A percentile compares a stretch with the other conserved stretches of the same genome.
These are phyloP conservation scores for Agrotis exclamationis DNA, from an alignment of 2,888 invertebrate genomes.

Conservation along the genomic window DNA sequence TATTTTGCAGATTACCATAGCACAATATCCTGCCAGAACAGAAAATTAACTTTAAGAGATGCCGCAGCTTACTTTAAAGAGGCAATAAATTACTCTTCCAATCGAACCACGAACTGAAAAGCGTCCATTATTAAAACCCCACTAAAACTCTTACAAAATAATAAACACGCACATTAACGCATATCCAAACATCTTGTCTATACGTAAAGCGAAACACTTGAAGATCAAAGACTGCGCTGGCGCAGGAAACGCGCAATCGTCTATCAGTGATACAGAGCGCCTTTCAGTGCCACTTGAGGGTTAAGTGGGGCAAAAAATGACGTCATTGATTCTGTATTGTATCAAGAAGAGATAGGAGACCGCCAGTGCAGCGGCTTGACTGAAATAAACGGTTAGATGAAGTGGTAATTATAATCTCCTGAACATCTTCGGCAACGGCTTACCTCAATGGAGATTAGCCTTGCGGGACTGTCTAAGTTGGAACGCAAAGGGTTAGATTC, in stretches of 20 bases:
- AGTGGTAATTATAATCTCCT: too few relatives aligned
- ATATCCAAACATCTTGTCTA: constrained; percentile 52
- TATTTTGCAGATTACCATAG: too few relatives aligned
- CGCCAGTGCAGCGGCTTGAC: neutral
- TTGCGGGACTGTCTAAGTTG: too few relatives aligned
- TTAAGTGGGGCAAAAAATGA: constrained; percentile 59
- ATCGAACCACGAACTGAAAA: constrained; percentile 20
- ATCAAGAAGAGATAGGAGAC: constrained; percentile 36
- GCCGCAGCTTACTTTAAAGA: neutral
- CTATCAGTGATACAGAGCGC: constrained; percentile 61
- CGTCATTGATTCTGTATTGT: constrained; percentile 58
- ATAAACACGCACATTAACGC: constrained; percentile 54
- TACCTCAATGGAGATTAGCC: too few relatives aligned
- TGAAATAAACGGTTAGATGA: neutral
- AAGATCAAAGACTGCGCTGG: constrained; percentile 62
- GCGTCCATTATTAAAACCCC: constrained; percentile 16
- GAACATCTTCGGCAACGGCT: too few relatives aligned
- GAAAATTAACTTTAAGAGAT: too few relatives aligned
- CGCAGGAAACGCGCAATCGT: constrained; percentile 61
- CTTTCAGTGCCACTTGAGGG: constrained; percentile 62
- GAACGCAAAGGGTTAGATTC: too few relatives aligned
- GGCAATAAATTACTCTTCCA: constrained; percentile 10
- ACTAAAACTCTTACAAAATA: constrained; percentile 39
- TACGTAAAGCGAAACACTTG: constrained; percentile 62
- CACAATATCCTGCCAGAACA: too few relatives aligned